Conservation (phyloP, 2,888 invertebrate species). For the Pilophorus perplexus region DNA sequence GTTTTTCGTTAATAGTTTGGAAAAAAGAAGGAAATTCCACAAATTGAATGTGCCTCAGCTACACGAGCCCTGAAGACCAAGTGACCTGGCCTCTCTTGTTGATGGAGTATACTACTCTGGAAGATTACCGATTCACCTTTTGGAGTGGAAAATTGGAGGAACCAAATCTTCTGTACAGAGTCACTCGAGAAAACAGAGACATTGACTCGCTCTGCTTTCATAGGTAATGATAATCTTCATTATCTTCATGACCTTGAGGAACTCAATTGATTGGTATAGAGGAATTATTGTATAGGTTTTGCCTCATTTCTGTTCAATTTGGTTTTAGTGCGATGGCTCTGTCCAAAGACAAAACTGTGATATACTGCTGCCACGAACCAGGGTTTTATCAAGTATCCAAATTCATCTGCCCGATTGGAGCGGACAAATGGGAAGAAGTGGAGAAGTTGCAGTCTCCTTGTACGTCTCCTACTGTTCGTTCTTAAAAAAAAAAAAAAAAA, state of each 20-base stretch:
- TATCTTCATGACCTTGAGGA: too few species aligned
- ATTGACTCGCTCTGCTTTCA: slow-evolving; percentile 61
- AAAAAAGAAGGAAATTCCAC: not conserved
- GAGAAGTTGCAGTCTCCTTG: slow-evolving; percentile 62
- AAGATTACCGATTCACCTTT: slow-evolving; percentile 69
- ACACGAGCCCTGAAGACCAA: slow-evolving; percentile 58
- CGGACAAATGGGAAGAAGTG: slow-evolving; percentile 62
- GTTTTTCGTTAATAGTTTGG: too few species aligned
- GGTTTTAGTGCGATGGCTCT: slow-evolving; percentile 63
- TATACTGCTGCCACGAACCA: slow-evolving; percentile 70
- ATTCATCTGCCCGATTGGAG: slow-evolving; percentile 55
- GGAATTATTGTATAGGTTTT: too few species aligned
- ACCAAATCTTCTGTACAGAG: slow-evolving; percentile 66
- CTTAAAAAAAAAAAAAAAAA: too few species aligned
- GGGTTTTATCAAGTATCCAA: slow-evolving; percentile 55
- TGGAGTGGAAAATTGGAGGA: slow-evolving; percentile 83
- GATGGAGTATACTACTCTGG: slow-evolving; percentile 69
- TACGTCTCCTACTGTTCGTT: too few species aligned
- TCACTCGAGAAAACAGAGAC: slow-evolving; percentile 58
- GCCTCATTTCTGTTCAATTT: slow-evolving; percentile 12
- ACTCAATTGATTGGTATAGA: not conserved
- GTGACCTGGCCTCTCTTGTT: slow-evolving; percentile 69
- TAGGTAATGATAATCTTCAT: slow-evolving; percentile 52
- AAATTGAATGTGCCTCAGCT: too few species aligned
- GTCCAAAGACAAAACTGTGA: slow-evolving; percentile 62